Base-by-base conservation (phyloP, 2,113 vertebrate genomes). In the Colinus virginianus region DNA sequence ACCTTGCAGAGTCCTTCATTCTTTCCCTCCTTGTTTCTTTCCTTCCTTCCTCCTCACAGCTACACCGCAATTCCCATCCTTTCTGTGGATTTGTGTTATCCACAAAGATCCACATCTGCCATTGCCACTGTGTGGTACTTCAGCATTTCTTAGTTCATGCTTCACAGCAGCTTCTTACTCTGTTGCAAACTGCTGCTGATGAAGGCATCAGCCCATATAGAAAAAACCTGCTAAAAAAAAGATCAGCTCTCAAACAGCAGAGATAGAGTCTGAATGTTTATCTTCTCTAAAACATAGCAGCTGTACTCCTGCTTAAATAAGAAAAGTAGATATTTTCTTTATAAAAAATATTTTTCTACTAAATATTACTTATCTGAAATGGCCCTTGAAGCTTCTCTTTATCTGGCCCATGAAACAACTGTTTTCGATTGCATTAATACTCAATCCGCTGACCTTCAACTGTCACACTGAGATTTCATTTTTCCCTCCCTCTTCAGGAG, bases 181-280 rank as follows among this genome's bases (percentile, higher is more conserved):
- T 84, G 11, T 34, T 72, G 48, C 32, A 45, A 67, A 51, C 53
- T 83, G 62, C 53, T 90, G 71, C 56, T 0, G 2, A 93, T 38
- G 34, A 62, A 82, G 42, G 71, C 70, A 94, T 53, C 58, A 81
- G 71, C 58, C 56, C 78, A 53, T 72, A 53, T 92, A 2, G 6
- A 85, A 83, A 84, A 91, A 94, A n/a, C 56, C 49, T 85, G 56
- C 89, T 87, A 94, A 92, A 90, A 80, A 82, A 82, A 77, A 66
- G 21, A 88, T 90, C 62, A 84, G 38, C 42, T 83, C 49, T 90
- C 69, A 82, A 90, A 59, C 34, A 92, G 59, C 75, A 93, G 70
- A 42, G 55, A 61, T 61, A 62, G 58, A 74, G 22, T 48, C 62
- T 91, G 82, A 14, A 62, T 86, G 49, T 92, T 94, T 87, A 51